Evolutionary conservation across 2,888 invertebrate genomes (phyloP), one percentile per base, ranked within the genome.

Genomic region (Megastigmus dorsalis): DNA sequence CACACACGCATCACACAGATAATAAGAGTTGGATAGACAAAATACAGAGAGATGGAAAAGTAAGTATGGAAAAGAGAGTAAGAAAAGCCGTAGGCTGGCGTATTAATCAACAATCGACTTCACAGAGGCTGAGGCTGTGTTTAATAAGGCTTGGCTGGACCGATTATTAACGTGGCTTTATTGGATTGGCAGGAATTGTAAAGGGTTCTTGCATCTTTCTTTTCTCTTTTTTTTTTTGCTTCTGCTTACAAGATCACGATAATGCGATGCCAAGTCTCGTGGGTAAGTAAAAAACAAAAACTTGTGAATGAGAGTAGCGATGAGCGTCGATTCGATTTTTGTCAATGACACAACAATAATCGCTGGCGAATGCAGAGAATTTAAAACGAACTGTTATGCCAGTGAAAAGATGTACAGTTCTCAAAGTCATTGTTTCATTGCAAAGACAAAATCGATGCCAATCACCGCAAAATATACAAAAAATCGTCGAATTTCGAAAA

Each of bases 61-160:
- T n/a, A n/a, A 52, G n/a, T 28, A 10, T 55, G n/a, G 7, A 13
- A 13, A 18, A 6, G 48, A 23, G 5, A 41, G 26, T 57, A 69
- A 72, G 9, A n/a, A 7, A 36, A 65, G 76, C 77, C 10, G 13
- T 74, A 77, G 69, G 74, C 79, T 77, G 69, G 69, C 67, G 50
- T 28, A 78, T 70, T 74, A 63, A 63, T 68, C 26, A 71, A 75
- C 65, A 78, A 74, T 77, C 52, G 68, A 69, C 70, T 74, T 68
- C 74, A 63, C 70, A 59, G 75, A 77, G 77, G 79, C 77, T 76
- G 74, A 79, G 77, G 80, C 79, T 74, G 80, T 78, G 80, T 79
- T 74, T 59, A 36, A 69, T 45, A 77, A n/a, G 74, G 77, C 76
- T 69, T 74, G 69, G n/a, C 68, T 55, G 74, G 63, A 75, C 63